Conservation (phyloP, 2,797 vertebrate species). For the Chaunax sp. region DNA sequence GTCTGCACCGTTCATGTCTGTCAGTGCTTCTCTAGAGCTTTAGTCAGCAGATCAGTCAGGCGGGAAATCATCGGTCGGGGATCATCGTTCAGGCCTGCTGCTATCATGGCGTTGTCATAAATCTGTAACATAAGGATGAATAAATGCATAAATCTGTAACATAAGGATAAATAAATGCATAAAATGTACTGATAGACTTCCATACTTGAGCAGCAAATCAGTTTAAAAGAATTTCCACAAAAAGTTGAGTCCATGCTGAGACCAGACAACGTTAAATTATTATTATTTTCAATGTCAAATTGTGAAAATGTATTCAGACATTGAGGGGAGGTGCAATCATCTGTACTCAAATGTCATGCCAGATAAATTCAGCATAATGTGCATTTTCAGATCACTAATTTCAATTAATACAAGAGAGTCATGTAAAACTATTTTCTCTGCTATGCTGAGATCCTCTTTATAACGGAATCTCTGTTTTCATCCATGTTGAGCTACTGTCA, state of each 20-base stretch:
- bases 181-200: not conserved
- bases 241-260: too few species aligned
- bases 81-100: slow-evolving; percentile 93
- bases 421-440: too few species aligned
- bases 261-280: not conserved
- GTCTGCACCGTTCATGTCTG: slow-evolving; percentile 21
- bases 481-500: too few species aligned
- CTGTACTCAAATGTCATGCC: too few species aligned
- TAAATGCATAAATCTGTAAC: not conserved
- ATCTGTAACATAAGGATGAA: slow-evolving; percentile 81
- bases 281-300: too few species aligned
- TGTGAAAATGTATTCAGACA: too few species aligned
- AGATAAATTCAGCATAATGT: too few species aligned
- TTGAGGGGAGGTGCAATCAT: too few species aligned
- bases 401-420: too few species aligned
- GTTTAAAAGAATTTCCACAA: not conserved
- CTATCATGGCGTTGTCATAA: slow-evolving; percentile 97
- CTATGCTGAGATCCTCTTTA: too few species aligned
- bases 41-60: slow-evolving; percentile 90
- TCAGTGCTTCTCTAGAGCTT: slow-evolving; percentile 91
- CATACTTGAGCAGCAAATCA: not conserved
- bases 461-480: not conserved
- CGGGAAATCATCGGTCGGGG: slow-evolving; percentile 93
- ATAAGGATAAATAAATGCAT: not conserved
- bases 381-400: too few species aligned